phyloP scores from a whole-genome alignment of 2,888 invertebrate genomes.

The Pterostichus niger region DNA sequence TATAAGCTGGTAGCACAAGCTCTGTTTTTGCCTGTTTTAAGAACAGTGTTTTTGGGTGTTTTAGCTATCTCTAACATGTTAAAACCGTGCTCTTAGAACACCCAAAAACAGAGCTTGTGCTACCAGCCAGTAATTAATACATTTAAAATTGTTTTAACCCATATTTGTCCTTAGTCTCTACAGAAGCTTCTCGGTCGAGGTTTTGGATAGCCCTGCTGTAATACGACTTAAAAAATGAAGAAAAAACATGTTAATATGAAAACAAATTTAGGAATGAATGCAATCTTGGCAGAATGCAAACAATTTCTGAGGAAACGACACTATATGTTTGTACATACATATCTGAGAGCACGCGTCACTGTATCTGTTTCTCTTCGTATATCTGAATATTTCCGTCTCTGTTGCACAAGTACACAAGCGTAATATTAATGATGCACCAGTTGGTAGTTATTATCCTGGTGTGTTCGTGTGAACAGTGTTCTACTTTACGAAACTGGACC shows the following conservation, averaged over 20 bases:
- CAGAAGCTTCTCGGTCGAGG: no score
- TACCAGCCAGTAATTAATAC: no score
- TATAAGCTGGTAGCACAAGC: no score
- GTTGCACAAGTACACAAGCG: slow-evolving; percentile 48
- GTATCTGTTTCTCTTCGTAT: slow-evolving; percentile 15
- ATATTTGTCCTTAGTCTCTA: no score
- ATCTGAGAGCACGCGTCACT: slow-evolving; percentile 7
- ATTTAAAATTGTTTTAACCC: no score
- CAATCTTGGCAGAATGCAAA: slow-evolving; percentile 3
- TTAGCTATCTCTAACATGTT: no score
- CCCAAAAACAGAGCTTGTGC: no score
- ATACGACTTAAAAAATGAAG: neutral
- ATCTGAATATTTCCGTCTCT: slow-evolving; percentile 27
- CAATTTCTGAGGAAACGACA: neutral
- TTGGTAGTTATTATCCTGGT: slow-evolving; percentile 63
- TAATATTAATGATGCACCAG: slow-evolving; percentile 65
- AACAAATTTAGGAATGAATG: neutral
- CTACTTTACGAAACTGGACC: slow-evolving; percentile 56
- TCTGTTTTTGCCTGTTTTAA: no score
- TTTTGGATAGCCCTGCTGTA: no score
- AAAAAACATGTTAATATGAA: neutral
- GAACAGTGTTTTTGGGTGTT: no score
- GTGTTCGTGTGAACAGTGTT: slow-evolving; percentile 50
- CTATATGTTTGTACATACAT: slow-evolving; percentile 22
- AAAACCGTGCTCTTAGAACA: no score